Conservation (phyloP, 2,113 vertebrate genomes). For the Aplodontia rufa region DNA sequence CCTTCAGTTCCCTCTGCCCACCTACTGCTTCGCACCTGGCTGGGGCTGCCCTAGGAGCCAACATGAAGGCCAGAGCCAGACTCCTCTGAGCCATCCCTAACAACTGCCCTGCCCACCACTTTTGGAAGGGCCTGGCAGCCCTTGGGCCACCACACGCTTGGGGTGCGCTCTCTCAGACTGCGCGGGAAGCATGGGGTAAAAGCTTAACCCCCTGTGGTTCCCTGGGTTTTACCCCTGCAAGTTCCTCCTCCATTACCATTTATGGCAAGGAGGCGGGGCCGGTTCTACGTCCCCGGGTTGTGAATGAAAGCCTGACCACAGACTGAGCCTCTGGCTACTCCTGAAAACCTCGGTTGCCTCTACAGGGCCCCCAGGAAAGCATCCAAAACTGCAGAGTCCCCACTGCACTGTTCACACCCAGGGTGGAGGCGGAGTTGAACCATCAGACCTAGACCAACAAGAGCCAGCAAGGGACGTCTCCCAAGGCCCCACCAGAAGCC, state of each 20-base stretch:
- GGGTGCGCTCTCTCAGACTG: neutral
- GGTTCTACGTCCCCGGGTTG: neutral
- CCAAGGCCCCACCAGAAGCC: constrained; percentile 18
- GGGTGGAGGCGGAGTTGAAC: neutral
- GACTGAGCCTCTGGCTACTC: neutral
- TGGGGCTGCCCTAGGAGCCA: neutral
- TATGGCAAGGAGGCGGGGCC: neutral
- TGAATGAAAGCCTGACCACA: neutral
- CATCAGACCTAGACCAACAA: neutral
- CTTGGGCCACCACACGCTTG: neutral
- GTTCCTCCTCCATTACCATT: neutral
- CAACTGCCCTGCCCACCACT: neutral
- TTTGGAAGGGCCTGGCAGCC: neutral
- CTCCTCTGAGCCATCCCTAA: neutral
- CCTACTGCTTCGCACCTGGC: neutral
- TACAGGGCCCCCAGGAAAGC: neutral
- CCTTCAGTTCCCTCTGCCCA: neutral
- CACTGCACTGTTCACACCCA: neutral
- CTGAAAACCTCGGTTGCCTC: neutral
- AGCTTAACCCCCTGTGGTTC: rapidly evolving
- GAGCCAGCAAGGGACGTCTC: neutral
- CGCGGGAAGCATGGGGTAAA: neutral
- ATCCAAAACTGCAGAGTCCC: neutral
- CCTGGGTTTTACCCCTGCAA: rapidly evolving
- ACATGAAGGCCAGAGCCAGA: neutral